Evolutionary conservation across 2,797 vertebrate species (phyloP), one percentile per base, ranked within the genome.

Genomic region (Lagorchestes hirsutus): DNA sequence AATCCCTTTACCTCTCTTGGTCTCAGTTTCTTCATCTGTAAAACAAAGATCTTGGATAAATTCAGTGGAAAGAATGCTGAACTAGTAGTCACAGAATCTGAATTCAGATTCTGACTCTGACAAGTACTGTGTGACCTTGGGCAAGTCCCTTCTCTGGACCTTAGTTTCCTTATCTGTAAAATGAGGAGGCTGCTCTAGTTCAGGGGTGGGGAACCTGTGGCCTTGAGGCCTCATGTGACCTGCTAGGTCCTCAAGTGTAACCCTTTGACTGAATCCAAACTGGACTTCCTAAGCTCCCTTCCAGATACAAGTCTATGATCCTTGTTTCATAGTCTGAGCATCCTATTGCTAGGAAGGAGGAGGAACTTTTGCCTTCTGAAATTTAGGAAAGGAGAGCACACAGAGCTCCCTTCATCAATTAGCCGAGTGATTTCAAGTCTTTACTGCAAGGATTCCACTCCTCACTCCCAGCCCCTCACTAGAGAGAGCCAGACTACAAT

Each of bases 1-100:
- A 96, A 91, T 22, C 34, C 29, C 29, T 59, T 91, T 40, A 2
- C 82, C 0, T 96, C 93, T 90, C 92, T 67, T 91, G 92, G 56
- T 16, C 52, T 55, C n/a, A 9, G 0, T 90, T 90, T 31, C 54
- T 34, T 90, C 57, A 58, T 91, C 55, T 54, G 34, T 2, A 52
- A 90, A 94, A 18, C 14, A 55, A 11, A 56, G 46, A 8, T 29
- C 14, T 40, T 74, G 62, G 34, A 67, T 22, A 8, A 8, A 82
- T 82, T 82, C n/a, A 82, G n/a, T 24, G 67, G n/a, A 82, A 82
- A 82, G 67, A 40, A 24, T 10, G 67, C 18, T 40, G 67, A 82
- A 46, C 18, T 46, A 18, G n/a, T 18, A 82, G 67, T 82, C 16
- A 82, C n/a, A 40, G 18, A 82, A 82, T 82, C n/a, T 82, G 16